phyloP scores from a whole-genome alignment of 2,888 invertebrate genomes.

The Nomada flava region DNA sequence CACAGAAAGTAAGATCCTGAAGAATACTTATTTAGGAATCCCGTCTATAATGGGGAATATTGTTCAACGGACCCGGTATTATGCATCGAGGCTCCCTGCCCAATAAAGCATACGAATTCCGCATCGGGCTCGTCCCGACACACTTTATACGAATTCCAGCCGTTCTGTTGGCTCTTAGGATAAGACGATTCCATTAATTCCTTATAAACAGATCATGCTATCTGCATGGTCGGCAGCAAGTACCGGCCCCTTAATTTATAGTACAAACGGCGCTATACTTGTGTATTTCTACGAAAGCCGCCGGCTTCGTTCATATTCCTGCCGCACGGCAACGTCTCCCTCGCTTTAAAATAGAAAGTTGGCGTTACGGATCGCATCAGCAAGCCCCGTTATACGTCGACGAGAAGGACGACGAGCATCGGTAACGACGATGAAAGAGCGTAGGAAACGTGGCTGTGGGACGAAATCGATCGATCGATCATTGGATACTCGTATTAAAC shows the following conservation, averaged over 20 bases:
- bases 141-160: constrained; percentile 55
- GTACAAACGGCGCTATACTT: constrained; percentile 69
- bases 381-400: constrained; percentile 60
- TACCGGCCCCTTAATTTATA: constrained; percentile 65
- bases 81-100: constrained; percentile 19
- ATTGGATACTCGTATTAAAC: constrained; percentile 71
- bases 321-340: constrained; percentile 66
- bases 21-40: too few species aligned
- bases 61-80: constrained; percentile 18
- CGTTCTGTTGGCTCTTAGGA: constrained; percentile 55
- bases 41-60: not conserved
- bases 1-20: not conserved
- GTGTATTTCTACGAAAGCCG: constrained; percentile 67
- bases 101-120: constrained; percentile 53
- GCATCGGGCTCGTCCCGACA: constrained; percentile 36
- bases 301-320: constrained; percentile 70
- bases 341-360: constrained; percentile 74
- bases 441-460: not conserved
- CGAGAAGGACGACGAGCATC: constrained; percentile 13
- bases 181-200: constrained; percentile 63
- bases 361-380: constrained; percentile 60
- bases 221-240: constrained; percentile 60
- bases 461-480: constrained; percentile 1
- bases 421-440: not conserved
- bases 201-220: constrained; percentile 52